Base-by-base conservation (phyloP, 2,113 vertebrate species). In the Gasterosteus aculeatus region DNA sequence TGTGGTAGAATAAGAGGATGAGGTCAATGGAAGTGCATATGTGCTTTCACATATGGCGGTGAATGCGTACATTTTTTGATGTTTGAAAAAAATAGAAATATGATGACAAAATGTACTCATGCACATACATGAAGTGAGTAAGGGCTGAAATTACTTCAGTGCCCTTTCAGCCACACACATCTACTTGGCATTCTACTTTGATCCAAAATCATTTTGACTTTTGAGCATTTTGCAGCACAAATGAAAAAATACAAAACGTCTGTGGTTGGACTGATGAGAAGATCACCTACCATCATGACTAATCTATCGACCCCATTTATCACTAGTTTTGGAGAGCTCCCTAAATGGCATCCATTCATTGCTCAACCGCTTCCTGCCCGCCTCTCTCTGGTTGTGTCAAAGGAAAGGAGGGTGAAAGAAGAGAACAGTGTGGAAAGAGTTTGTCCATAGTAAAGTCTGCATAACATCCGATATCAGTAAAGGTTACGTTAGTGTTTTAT, bases 1-100 rank as follows among this genome's bases (percentile, higher is more conserved):
- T 85, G 76, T 51, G 76, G 82, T 74, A 10, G 57, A 77, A 57
- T n/a, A 22, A 19, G 42, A 79, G 72, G 70, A 10, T 16, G 56
- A 79, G 87, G 79, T 87, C 18, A 85, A 35, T 35, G 59, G 60
- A 80, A 39, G 71, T 35, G 38, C 84, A 74, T 7, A 39, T 39
- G 38, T 9, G 29, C 58, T 44, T 62, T 67, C 38, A 74, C 69
- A 68, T 54, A 65, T 66, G 70, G 72, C 4, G 4, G 29, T 35
- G 31, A 56, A 57, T 26, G 71, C 41, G 5, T 64, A 16, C n/a
- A 29, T 46, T 61, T 51, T 62, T 31, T 59, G 64, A 72, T n/a
- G 47, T 11, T 49, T 12, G 31, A 80, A 61, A 60, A 61, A 63
- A n/a, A 26, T 26, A 68, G 22, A 18, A 5, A 26, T 66, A 44